Evolutionary conservation across 2,888 invertebrate species (phyloP), one percentile per base, ranked within the genome.

Genomic region (Agrochola lychnidis): DNA sequence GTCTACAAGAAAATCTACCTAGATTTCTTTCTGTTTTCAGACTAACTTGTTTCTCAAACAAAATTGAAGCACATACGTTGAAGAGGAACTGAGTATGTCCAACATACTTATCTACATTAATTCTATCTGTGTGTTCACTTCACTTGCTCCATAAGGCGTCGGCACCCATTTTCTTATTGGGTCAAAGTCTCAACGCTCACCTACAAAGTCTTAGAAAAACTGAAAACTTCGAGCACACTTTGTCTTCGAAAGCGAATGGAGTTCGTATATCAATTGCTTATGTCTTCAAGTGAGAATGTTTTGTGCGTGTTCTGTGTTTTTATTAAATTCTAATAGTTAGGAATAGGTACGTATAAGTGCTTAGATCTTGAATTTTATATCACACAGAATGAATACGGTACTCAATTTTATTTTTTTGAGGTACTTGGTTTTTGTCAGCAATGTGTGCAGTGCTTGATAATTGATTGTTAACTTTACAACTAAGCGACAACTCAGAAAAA

Each of bases 161-260:
- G 67, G 53, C 57, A 64, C 14, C 72, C 57, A 79, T 76, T 73
- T 84, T 80, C 76, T 84, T 76, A 76, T 69, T 86, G 66, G 79
- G 66, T 86, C 68, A 77, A 70, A 76, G 70, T 75, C 66, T 74
- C 14, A 51, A 30, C 16, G 66, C 57, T 73, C 59, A 82, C 77
- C 73, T 77, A 70, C 67, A 53, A 71, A 80, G 57, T 73, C 64
- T 72, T 56, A 77, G 42, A n/a, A 62, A 84, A 76, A 74, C 45
- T 25, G 57, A 68, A 81, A 77, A 70, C 68, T 81, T 59, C 9
- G 19, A 2, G 53, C 42, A 19, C 48, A 70, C 83, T 85, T 85
- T 76, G 57, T 82, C 69, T 86, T 69, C 30, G 40, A 76, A 70
- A 70, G 61, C 10, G 61, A 63, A 85, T 67, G 16, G 42, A 82